Percentiles rank a stretch among this genome's conserved stretches.
Conservation (phyloP, 2,113 vertebrate species). For the Pipa parva region DNA sequence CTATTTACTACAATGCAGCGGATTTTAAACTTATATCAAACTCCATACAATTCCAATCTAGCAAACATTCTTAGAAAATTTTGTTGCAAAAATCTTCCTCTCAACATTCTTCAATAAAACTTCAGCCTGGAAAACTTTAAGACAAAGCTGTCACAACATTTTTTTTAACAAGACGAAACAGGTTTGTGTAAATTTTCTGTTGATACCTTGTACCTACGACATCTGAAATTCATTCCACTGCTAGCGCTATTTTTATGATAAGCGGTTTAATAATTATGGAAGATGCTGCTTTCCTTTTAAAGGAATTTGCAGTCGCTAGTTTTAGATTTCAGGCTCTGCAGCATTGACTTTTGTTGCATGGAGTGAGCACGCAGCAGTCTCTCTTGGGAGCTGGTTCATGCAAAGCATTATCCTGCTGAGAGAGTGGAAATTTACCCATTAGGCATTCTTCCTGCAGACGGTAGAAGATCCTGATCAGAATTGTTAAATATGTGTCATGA, state of each 20-base stretch:
- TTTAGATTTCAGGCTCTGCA: conserved; percentile 69
- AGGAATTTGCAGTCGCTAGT: conserved; percentile 63
- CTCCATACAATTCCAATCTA: no score
- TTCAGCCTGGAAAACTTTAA: no score
- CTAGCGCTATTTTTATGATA: not conserved
- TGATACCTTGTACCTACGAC: not conserved
- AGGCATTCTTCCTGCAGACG: conserved; percentile 74
- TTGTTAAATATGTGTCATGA: conserved; percentile 58
- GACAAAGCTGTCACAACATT: not conserved
- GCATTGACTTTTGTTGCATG: conserved; percentile 72
- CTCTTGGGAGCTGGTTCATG: conserved; percentile 86
- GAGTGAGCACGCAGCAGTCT: conserved; percentile 77
- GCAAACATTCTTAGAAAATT: no score
- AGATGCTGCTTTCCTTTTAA: not conserved
- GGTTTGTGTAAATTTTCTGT: not conserved
- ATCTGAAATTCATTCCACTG: not conserved
- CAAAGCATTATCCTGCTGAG: conserved; percentile 82
- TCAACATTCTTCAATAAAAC: no score
- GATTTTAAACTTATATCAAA: no score
- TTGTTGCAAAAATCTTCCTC: no score
- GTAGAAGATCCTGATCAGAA: conserved; percentile 75
- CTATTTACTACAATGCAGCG: no score
- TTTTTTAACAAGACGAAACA: not conserved
- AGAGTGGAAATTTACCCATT: conserved; percentile 90
- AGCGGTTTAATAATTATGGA: not conserved